Conservation (phyloP, 2,113 vertebrate species). For the Fregetta grallaria region DNA sequence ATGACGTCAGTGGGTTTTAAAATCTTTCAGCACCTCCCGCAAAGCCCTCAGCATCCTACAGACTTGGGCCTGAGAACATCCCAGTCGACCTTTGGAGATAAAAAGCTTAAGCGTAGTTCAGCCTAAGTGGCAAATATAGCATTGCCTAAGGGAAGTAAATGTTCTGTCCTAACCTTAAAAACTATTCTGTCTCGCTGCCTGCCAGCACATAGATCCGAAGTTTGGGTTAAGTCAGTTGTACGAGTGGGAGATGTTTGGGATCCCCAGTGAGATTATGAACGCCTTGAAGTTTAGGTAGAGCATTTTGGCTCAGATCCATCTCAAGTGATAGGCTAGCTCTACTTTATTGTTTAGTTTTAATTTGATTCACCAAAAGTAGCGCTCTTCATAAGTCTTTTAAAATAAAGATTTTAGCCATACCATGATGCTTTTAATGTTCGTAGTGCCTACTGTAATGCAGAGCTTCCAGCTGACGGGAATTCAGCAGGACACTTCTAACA, state of each 20-base stretch:
- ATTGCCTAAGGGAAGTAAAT: background rate
- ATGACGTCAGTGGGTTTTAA: background rate
- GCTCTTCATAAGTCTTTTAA: background rate
- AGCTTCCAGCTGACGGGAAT: background rate
- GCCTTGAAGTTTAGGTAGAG: background rate
- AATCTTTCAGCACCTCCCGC: background rate
- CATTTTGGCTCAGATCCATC: background rate
- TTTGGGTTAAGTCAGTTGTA: background rate
- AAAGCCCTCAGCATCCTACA: background rate
- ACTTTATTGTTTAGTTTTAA: background rate
- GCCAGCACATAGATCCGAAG: background rate
- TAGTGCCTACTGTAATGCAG: background rate
- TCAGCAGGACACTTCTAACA: background rate
- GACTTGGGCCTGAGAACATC: background rate
- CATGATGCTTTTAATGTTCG: background rate
- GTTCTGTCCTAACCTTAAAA: background rate
- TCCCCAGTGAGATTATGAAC: background rate
- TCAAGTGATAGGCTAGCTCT: background rate
- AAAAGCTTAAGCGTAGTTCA: constrained; percentile 26
- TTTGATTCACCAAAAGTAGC: background rate
- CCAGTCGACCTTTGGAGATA: constrained; percentile 32
- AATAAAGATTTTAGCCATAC: background rate
- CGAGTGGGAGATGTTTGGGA: background rate
- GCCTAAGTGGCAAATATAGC: background rate
- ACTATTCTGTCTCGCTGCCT: background rate